Conservation (phyloP, 2,797 vertebrate genomes). For the Nannoperca obscura region DNA sequence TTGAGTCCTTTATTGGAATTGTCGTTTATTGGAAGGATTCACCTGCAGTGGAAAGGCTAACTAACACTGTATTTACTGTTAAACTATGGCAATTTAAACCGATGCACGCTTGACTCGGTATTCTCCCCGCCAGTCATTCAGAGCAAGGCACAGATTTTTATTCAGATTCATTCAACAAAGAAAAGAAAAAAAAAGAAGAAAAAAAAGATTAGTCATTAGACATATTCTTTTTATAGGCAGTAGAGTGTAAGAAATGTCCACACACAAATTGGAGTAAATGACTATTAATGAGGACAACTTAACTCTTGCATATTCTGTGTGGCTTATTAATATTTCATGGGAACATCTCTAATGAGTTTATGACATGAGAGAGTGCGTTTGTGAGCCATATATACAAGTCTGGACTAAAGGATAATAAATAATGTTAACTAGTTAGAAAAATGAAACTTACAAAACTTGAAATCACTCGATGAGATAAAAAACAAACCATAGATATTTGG, state of each 20-base stretch:
- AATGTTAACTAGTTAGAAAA: conserved; percentile 57
- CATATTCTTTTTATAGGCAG: neutral
- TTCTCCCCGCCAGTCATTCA: conserved; percentile 35
- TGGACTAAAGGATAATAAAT: conserved; percentile 68
- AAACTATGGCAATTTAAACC: conserved; percentile 23
- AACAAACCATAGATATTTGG: conserved; percentile 55
- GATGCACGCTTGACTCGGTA: conserved; percentile 3
- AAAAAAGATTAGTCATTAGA: conserved; percentile 32
- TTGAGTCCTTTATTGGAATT: neutral
- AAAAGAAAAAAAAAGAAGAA: conserved; percentile 11
- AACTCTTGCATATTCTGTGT: conserved; percentile 51
- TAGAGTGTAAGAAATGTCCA: conserved; percentile 16
- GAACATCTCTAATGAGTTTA: conserved; percentile 6
- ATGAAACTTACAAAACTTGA: conserved; percentile 55
- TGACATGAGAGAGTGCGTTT: conserved; percentile 34
- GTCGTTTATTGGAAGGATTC: conserved; percentile 48
- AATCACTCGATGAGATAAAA: conserved; percentile 43
- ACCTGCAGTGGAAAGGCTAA: conserved; percentile 41
- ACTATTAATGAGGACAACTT: conserved; percentile 4
- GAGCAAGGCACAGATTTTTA: conserved; percentile 67
- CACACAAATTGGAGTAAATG: conserved; percentile 2
- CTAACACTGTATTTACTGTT: conserved; percentile 24
- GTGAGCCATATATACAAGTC: conserved; percentile 53
- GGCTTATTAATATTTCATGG: conserved; percentile 46
- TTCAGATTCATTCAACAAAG: conserved; percentile 33